phyloP scores from a whole-genome alignment of 2,113 vertebrate genomes.

The Phoenicopterus ruber region DNA sequence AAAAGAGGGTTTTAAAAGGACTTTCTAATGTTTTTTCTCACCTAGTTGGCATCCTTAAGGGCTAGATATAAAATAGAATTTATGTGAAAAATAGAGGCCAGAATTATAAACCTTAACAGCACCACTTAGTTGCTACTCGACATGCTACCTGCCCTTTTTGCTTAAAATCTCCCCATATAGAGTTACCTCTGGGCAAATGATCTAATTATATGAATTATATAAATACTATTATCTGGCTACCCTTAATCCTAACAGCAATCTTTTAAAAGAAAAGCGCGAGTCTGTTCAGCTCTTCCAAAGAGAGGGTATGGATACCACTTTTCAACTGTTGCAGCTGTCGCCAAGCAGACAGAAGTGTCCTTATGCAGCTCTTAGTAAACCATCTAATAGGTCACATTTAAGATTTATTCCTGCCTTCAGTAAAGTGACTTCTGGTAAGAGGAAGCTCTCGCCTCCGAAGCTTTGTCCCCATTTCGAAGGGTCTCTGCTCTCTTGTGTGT shows the following conservation, averaged over 20 bases:
- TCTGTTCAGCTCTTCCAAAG: neutral
- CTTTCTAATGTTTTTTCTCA: neutral
- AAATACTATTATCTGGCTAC: neutral
- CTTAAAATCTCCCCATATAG: neutral
- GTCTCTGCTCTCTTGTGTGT: neutral
- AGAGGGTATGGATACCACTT: neutral
- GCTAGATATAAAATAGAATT: neutral
- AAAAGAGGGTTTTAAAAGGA: rapidly evolving
- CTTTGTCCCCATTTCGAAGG: neutral
- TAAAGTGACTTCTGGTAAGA: neutral
- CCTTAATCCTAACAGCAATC: neutral
- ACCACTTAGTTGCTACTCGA: neutral
- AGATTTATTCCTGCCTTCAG: neutral
- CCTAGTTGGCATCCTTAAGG: neutral
- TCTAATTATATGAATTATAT: neutral
- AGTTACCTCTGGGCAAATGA: neutral
- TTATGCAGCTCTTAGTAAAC: neutral
- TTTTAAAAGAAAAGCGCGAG: neutral
- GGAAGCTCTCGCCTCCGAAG: neutral
- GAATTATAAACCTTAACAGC: neutral
- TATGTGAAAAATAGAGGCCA: neutral
- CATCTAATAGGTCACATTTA: neutral
- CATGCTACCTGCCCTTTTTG: neutral
- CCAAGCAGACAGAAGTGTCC: neutral
- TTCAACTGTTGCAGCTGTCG: neutral